Evolutionary conservation across 2,797 vertebrate species (phyloP).

Genomic region (Odontamblyopus rebecca): DNA sequence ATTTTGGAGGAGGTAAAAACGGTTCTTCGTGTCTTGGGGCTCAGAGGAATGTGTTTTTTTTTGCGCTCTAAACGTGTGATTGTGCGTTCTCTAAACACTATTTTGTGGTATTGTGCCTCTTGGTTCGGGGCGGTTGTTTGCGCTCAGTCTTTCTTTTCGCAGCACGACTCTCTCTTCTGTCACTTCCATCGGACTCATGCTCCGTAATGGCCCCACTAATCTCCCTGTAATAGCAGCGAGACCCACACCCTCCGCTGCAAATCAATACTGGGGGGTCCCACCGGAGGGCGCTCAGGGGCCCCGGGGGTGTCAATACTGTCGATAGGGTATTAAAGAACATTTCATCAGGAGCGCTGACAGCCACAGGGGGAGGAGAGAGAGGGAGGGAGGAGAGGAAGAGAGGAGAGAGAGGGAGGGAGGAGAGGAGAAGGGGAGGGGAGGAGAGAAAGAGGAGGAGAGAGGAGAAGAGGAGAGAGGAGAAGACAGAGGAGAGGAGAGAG

Average conservation of each 20-base stretch:
- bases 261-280: conserved; percentile 72
- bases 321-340: conserved; percentile 82
- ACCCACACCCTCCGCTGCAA: conserved; percentile 46
- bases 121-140: neutral
- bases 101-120: no score
- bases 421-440: no score
- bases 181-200: conserved; percentile 64
- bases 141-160: conserved; percentile 5
- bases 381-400: no score
- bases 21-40: no score
- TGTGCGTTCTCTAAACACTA: no score
- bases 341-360: conserved; percentile 73
- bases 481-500: no score
- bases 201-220: conserved; percentile 78
- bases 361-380: neutral
- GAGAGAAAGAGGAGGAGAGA: conserved; percentile 44
- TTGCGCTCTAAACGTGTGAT: no score
- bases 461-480: neutral
- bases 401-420: no score
- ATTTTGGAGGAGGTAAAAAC: no score
- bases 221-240: conserved; percentile 76
- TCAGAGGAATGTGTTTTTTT: no score
- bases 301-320: conserved; percentile 80
- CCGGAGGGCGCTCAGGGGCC: conserved; percentile 53
- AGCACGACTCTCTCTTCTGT: conserved; percentile 50